phyloP scores from a whole-genome alignment of 1,140 invertebrate genomes.

The Drosophila varians region DNA sequence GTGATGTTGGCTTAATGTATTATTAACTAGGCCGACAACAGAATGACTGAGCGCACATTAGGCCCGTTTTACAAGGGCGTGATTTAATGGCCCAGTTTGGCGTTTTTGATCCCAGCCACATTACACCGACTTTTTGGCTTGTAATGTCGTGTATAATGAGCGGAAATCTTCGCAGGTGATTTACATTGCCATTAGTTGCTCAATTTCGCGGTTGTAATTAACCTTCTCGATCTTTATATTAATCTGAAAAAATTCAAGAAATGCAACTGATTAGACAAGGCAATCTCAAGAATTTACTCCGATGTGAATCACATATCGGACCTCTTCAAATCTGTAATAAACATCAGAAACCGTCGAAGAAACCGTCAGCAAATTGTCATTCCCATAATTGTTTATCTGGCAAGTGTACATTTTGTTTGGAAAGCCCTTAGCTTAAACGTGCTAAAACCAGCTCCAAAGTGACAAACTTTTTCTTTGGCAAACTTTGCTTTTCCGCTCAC shows the following conservation, averaged over 20 bases:
- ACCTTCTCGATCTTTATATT: too few species aligned
- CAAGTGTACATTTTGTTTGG: constrained; percentile 5
- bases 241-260: too few species aligned
- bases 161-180: constrained; percentile 45
- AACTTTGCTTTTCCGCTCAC: constrained; percentile 31
- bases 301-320: not conserved
- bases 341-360: constrained; percentile 1
- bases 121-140: constrained; percentile 3
- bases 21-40: constrained; percentile 60
- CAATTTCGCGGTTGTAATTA: constrained; percentile 22
- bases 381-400: constrained; percentile 38
- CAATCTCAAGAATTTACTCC: not conserved
- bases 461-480: constrained; percentile 42
- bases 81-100: constrained; percentile 54
- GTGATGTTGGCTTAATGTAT: constrained; percentile 60
- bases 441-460: constrained; percentile 28
- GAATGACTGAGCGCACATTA: constrained; percentile 59
- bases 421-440: constrained; percentile 39
- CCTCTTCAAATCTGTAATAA: not conserved
- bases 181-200: constrained; percentile 36
- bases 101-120: constrained; percentile 7
- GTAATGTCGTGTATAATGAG: constrained; percentile 39
- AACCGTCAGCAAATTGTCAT: constrained; percentile 6
- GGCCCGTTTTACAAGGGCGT: constrained; percentile 61
- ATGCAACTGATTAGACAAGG: not conserved